These are phyloP conservation scores for Cheilosia vulpina DNA, from an alignment of 2,888 invertebrate species.

Conservation along the genomic window DNA sequence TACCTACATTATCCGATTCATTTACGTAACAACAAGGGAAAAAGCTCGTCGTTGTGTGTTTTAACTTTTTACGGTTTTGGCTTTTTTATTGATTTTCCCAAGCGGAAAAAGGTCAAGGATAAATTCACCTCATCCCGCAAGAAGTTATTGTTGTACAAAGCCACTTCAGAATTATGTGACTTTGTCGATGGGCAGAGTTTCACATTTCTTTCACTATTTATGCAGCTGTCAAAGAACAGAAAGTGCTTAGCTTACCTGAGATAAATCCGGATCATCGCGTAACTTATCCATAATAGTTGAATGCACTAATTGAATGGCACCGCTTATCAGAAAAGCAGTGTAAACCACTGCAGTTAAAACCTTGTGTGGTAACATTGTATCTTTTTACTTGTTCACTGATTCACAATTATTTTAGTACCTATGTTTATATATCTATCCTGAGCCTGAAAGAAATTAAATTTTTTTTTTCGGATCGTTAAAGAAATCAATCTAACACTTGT, in stretches of 20 bases:
- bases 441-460: slow-evolving; percentile 43
- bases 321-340: slow-evolving; percentile 61
- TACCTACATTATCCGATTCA: slow-evolving; percentile 32
- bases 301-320: slow-evolving; percentile 77
- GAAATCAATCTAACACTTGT: slow-evolving; percentile 25
- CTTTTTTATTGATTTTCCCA: slow-evolving; percentile 72
- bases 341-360: slow-evolving; percentile 57
- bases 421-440: slow-evolving; percentile 33
- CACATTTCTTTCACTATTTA: not conserved
- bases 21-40: slow-evolving; percentile 72
- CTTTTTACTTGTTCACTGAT: slow-evolving; percentile 41
- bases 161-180: slow-evolving; percentile 14
- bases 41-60: slow-evolving; percentile 63
- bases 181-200: not conserved
- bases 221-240: not conserved
- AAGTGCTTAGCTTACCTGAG: slow-evolving; percentile 85
- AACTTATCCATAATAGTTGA: slow-evolving; percentile 87
- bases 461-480: slow-evolving; percentile 19
- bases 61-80: slow-evolving; percentile 69
- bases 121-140: slow-evolving; percentile 56
- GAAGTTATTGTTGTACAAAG: slow-evolving; percentile 1
- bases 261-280: slow-evolving; percentile 87
- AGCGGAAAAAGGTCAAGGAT: slow-evolving; percentile 74
- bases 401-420: slow-evolving; percentile 22
- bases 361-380: slow-evolving; percentile 62